Conservation (phyloP, 2,888 invertebrate species). For the Ryuthela nishihirai region DNA sequence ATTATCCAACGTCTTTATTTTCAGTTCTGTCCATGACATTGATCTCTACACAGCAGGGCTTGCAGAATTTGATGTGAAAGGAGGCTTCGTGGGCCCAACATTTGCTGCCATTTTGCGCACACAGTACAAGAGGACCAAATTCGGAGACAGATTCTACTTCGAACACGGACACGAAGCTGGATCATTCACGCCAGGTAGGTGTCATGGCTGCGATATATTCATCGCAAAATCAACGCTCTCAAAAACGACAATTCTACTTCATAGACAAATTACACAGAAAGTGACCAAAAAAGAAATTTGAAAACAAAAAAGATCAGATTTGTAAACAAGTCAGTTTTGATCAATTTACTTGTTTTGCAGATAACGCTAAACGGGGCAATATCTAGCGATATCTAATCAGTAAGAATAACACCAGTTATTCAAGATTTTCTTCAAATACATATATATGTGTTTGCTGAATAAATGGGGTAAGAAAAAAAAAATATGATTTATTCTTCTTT, state of each 20-base stretch:
- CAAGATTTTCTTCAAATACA: no score
- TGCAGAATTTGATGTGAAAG: slow-evolving; percentile 73
- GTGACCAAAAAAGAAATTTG: not conserved
- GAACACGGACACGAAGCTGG: slow-evolving; percentile 41
- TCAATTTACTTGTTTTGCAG: not conserved
- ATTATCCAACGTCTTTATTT: not conserved
- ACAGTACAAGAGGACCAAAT: slow-evolving; percentile 83
- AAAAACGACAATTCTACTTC: not conserved
- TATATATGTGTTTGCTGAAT: no score
- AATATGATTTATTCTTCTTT: no score
- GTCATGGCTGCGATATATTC: no score
- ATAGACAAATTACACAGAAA: not conserved
- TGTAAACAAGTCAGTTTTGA: not conserved
- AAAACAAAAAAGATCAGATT: not conserved
- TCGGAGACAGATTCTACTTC: slow-evolving; percentile 96
- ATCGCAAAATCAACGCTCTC: no score
- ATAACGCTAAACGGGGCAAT: no score
- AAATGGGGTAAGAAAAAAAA: no score
- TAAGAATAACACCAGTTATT: no score
- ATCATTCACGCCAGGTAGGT: slow-evolving; percentile 39
- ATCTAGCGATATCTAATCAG: no score
- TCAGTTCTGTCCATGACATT: slow-evolving; percentile 74
- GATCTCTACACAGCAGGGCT: slow-evolving; percentile 92
- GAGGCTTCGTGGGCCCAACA: slow-evolving; percentile 89
- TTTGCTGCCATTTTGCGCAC: slow-evolving; percentile 91